These are phyloP conservation scores for Sceloporus undulatus DNA, from an alignment of 2,113 vertebrate species.

Conservation along the genomic window DNA sequence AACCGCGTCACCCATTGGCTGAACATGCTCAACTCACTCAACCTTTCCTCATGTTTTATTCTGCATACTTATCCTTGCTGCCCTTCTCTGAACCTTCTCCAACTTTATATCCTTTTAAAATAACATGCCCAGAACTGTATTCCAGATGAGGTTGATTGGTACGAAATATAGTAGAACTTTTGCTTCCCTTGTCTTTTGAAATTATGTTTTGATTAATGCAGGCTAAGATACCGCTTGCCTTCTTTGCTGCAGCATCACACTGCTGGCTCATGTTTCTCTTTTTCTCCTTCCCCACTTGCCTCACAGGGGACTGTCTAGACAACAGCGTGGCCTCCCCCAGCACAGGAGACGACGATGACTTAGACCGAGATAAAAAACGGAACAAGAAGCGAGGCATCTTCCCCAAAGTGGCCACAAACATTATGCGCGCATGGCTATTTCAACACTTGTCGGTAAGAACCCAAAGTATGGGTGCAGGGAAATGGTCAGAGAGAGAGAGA, in stretches of 20 bases:
- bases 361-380: constrained; percentile 86
- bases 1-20: no score
- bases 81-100: background rate
- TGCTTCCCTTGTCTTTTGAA: no score
- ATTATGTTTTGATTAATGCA: no score
- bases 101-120: no score
- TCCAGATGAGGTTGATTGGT: no score
- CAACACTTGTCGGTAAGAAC: constrained; percentile 87
- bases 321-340: constrained; percentile 87
- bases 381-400: constrained; percentile 95
- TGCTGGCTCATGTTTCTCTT: background rate
- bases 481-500: background rate
- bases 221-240: no score
- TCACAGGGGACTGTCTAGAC: constrained; percentile 86
- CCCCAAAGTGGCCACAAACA: constrained; percentile 94
- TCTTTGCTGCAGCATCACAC: no score
- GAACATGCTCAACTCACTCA: no score
- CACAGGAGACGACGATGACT: constrained; percentile 91
- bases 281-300: no score
- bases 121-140: no score
- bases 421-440: constrained; percentile 94
- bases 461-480: background rate
- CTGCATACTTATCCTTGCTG: background rate
- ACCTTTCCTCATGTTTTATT: background rate
- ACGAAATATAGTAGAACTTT: no score